Evolutionary conservation across 2,113 vertebrate genomes (phyloP), one percentile per base, ranked within the genome.

Genomic region (Microcebus griseorufus): DNA sequence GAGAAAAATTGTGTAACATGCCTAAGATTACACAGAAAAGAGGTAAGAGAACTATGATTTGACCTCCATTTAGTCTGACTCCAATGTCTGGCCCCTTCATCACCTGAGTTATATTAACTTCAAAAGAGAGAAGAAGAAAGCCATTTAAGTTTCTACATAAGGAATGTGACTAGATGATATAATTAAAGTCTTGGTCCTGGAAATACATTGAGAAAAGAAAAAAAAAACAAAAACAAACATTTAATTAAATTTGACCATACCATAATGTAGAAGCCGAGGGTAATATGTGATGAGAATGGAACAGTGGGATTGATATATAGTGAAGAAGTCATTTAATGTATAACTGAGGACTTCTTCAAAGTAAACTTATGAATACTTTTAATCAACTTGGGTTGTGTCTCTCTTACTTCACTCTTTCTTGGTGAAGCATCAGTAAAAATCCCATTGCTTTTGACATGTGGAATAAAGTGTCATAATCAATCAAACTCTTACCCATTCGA

Each of bases 401-500:
- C 6, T 86, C 51, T 91, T 65, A n/a, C 34, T 89, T 96, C 8
- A 79, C 9, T 11, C 18, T 67, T 94, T 69, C 17, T 82, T 67
- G 51, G 23, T 58, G 13, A 88, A 83, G 25, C 2, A 51, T 37
- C 14, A 58, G 27, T 79, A 55, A 73, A 42, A 73, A n/a, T 2
- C 10, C 16, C 3, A 60, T 29, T 65, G 37, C 9, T 86, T 78
- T 83, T 62, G 12, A 78, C 13, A 58, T 29, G 55, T 58, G 20
- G 3, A 75, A 95, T 73, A 87, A 85, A 95, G 75, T 81, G 81
- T 58, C 42, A 84, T 90, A 34, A 88, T 65, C 12, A 73, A 23
- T 3, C 14, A 93, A 86, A 92, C 2, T 3, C 6, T 73, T 5
- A 34, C 12, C 55, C 23, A 55, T 27, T 18, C 22, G 17, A 94